These are phyloP conservation scores for Stramonita haemastoma DNA, from an alignment of 2,888 invertebrate genomes.

Conservation along the genomic window DNA sequence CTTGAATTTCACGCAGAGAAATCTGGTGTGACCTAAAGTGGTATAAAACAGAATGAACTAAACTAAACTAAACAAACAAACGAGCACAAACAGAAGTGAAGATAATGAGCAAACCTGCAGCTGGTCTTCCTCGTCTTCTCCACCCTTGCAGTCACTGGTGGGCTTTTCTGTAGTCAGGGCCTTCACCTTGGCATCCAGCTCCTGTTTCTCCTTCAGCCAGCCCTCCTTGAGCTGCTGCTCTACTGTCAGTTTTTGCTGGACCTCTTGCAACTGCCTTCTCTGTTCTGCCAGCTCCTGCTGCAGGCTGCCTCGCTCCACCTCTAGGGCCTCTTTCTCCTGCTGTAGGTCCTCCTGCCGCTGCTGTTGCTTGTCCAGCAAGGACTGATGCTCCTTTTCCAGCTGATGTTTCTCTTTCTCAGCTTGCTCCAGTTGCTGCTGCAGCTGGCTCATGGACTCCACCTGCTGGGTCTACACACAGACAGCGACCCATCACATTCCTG, in stretches of 20 bases:
- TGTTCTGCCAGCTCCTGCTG: conserved; percentile 38
- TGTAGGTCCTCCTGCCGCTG: background rate
- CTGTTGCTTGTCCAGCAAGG: background rate
- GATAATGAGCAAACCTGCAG: background rate
- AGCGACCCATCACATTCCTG: background rate
- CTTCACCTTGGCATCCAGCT: no score
- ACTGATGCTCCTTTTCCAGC: conserved; percentile 3
- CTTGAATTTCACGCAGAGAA: no score
- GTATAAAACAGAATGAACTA: no score
- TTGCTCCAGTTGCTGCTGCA: conserved; percentile 7
- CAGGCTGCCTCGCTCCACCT: conserved; percentile 13
- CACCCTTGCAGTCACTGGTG: background rate
- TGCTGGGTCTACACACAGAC: background rate
- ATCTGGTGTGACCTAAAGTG: no score
- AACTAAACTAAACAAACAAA: no score
- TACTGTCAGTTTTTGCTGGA: background rate
- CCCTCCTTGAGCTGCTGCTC: background rate
- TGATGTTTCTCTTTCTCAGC: background rate
- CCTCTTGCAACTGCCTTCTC: background rate
- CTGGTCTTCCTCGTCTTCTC: background rate
- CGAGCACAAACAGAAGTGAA: background rate
- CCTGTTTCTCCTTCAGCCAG: background rate
- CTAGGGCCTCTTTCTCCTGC: background rate
- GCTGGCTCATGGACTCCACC: background rate
- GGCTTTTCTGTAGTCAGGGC: background rate